phyloP scores from a whole-genome alignment of 2,888 invertebrate genomes.

The Scelioninae gen. 2 region DNA sequence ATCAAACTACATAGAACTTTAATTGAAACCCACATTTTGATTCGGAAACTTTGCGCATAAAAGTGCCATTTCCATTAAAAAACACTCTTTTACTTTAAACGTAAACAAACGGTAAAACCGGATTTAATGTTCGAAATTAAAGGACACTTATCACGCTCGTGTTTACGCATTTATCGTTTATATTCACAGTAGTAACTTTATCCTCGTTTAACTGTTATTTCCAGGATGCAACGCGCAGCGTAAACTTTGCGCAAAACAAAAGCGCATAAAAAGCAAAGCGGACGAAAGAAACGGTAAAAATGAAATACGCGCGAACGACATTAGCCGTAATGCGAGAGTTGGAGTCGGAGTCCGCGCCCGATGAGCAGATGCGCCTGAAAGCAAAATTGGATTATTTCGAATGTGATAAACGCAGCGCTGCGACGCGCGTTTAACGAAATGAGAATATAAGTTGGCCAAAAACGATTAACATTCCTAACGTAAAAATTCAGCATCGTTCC shows the following conservation, averaged over 20 bases:
- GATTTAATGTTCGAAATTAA: too few relatives aligned
- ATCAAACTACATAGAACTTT: too few relatives aligned
- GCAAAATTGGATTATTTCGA: constrained; percentile 39
- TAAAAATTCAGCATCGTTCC: constrained; percentile 19
- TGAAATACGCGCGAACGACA: constrained; percentile 26
- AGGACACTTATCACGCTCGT: too few relatives aligned
- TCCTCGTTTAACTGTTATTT: too few relatives aligned
- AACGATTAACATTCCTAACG: constrained; percentile 12
- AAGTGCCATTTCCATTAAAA: too few relatives aligned
- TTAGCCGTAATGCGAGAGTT: constrained; percentile 22
- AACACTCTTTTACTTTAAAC: too few relatives aligned
- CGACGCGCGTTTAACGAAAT: constrained; percentile 15
- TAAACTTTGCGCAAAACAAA: constrained; percentile 5
- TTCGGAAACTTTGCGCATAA: too few relatives aligned
- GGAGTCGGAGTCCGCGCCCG: background rate
- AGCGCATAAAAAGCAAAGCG: constrained; percentile 9
- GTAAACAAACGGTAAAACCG: too few relatives aligned
- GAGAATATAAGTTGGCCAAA: constrained; percentile 13
- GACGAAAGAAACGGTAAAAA: background rate
- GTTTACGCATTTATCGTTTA: too few relatives aligned
- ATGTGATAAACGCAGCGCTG: constrained; percentile 31
- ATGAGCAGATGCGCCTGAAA: constrained; percentile 29
- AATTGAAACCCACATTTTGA: too few relatives aligned
- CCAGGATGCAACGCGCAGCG: too few relatives aligned
- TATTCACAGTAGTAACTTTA: too few relatives aligned